Base-by-base conservation (phyloP, 2,888 invertebrate genomes). In the Notocelia uddmanniana region DNA sequence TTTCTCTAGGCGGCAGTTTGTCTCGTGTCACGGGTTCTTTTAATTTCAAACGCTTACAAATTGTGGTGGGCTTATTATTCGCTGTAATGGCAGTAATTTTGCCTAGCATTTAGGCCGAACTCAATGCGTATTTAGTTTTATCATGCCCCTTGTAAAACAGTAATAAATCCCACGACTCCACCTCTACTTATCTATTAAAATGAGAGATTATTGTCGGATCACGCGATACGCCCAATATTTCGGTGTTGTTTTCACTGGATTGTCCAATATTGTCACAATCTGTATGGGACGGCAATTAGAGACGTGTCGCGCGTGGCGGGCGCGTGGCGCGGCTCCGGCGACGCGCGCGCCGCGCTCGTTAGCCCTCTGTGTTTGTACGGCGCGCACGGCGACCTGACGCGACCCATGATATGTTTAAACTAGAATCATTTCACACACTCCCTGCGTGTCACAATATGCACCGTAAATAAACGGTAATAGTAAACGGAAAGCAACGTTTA, bases 111-210 rank as follows among this genome's bases (percentile, higher is more conserved):
- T 70, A 50, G 66, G 58, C 41, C 19, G 26, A 57, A 45, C 11
- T 55, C 60, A 48, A 48, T 62, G 19, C 34, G 52, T 72, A 60
- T 59, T 59, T 60, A 48, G 60, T 67, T 71, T 66, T 69, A 57
- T 63, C 54, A 23, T 55, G 50, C 59, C 71, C 59, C 45, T 66
- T 59, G 52, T 77, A 81, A 82, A 82, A 79, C 80, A 84, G 81
- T 82, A 86, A 91, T 91, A 92, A 92, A 92, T 91, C 89, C 89
- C 86, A 77, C 84, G 85, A 83, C 90, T 86, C 90, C 93, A 85
- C 91, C 92, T 90, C 80, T 89, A 89, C 91, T 92, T 93, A 93
- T 92, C 92, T 93, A 92, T 93, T 91, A 91, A 92, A 92, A 92
- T 92, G 90, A 90, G 93, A 92, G 92, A 91, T 93, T 93, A 92